Percentiles rank a stretch among this genome's conserved stretches.
Evolutionary conservation across 2,113 vertebrate genomes (phyloP).

Genomic region (Bujurquina vittata): DNA sequence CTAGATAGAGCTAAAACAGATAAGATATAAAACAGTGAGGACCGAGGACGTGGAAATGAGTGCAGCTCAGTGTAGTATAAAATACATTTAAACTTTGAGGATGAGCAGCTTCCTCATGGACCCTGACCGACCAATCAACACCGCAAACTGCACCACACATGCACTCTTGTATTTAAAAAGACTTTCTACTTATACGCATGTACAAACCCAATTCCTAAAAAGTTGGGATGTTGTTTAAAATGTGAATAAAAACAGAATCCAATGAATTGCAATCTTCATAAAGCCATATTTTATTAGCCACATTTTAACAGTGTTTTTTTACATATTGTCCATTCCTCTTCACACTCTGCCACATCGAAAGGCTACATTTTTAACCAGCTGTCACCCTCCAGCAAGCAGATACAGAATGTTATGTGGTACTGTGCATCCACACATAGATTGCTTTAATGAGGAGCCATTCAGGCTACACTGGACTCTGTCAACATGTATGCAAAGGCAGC

Average conservation of each 20-base stretch:
- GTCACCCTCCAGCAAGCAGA: not conserved
- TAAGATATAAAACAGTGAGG: slow-evolving; percentile 2
- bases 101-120: not conserved
- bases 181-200: too few species aligned
- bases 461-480: not conserved
- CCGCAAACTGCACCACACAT: too few species aligned
- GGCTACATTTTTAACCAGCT: not conserved
- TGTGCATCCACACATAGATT: not conserved
- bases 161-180: too few species aligned
- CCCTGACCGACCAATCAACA: not conserved
- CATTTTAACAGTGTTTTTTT: not conserved
- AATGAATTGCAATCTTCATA: too few species aligned
- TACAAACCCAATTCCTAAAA: too few species aligned
- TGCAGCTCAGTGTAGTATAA: not conserved
- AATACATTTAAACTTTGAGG: not conserved
- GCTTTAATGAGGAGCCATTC: not conserved
- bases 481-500: not conserved
- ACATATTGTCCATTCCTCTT: not conserved
- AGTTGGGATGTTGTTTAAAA: too few species aligned
- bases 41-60: not conserved
- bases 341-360: not conserved
- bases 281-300: too few species aligned
- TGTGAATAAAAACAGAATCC: too few species aligned
- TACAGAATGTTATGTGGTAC: not conserved
- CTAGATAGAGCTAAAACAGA: slow-evolving; percentile 56